Evolutionary conservation across 2,888 invertebrate species (phyloP), one percentile per base, ranked within the genome.

Genomic region (Anarsia innoxiella): DNA sequence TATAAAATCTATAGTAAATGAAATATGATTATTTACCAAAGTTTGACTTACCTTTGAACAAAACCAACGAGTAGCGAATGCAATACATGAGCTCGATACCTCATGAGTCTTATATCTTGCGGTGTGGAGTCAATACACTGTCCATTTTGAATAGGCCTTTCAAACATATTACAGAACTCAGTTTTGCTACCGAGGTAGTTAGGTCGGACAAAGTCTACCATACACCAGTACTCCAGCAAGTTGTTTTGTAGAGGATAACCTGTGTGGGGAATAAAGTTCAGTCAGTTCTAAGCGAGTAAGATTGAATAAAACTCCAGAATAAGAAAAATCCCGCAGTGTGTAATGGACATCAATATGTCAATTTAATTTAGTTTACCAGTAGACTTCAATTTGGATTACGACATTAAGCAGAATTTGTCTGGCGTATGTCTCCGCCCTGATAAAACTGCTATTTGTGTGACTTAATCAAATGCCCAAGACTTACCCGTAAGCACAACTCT

Each of bases 151-250:
- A 99, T 99, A 0, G 99, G 99, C 9, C 97, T 87, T 67, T 99
- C 99, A 69, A 99, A 99, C 97, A 98, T 98, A 69, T 98, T 97
- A 60, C 94, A 93, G 72, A 99, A 99, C 73, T 99, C 97, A 0
- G 96, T 95, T 72, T 97, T 96, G 12, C 95, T 95, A 41, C 99
- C 99, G 25, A 99, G 88, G 75, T 96, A 99, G 80, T 97, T 97
- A 0, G 99, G 99, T 12, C 99, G 88, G 0, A 99, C 98, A 76
- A 99, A 99, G 69, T 99, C 98, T 0, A 98, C 97, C 98, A 98
- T 98, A 66, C 98, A 98, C 97, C 97, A 97, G 70, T 97, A 97
- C 66, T 96, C 97, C 38, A 96, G 82, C 11, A 99, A 85, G 73
- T 99, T 99, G 73, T 99, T 99, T 78, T 99, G 99, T 8, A 99